Base-by-base conservation (phyloP, 2,888 invertebrate genomes). In the Drosophila antonietae region DNA sequence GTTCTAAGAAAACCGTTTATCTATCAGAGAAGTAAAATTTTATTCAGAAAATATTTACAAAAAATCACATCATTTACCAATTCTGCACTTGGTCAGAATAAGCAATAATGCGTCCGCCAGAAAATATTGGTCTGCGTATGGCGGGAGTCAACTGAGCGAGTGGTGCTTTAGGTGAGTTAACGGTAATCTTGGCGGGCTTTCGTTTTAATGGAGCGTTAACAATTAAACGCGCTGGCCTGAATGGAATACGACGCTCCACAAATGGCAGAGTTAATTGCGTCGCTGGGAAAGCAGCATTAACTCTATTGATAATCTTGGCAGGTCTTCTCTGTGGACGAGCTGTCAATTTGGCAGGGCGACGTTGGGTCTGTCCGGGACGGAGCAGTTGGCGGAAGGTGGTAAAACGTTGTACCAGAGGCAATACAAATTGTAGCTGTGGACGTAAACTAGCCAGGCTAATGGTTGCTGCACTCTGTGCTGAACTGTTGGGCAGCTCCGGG, bases 321-420 rank as follows among this genome's bases (percentile, higher is more conserved):
- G 83, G 76, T 39, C 62, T 68, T 2, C 62, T 66, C 23, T 75
- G 83, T 0, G 88, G 80, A 15, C 70, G 79, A 12, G 73, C 61
- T 2, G 65, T 68, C 14, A 87, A 43, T 51, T 85, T 82, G 14
- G 80, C 71, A 0, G 90, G 87, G 35, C 74, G 74, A 3, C 85
- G 81, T 39, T 79, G 81, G 6, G 79, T 37, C 43, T 62, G 68
- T 0, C 69, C 61, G 2, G 75, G 75, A 14, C 81, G 73, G 9
- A 80, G 80, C 10, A 74, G 59, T 15, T 88, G 83, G 3, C 90
- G 90, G 72, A 91, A 91, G 5, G 80, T 75, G 0, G 68, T 75
- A 49, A 90, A 76, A 8, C 91, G 90, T 61, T 84, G 83, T 5
- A 81, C 67, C 28, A 81, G 64, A 5, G 91, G 91, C 18, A 91